Evolutionary conservation across 2,888 invertebrate genomes (phyloP), one percentile per base, ranked within the genome.

Genomic region (Pristionchus maxplancki): DNA sequence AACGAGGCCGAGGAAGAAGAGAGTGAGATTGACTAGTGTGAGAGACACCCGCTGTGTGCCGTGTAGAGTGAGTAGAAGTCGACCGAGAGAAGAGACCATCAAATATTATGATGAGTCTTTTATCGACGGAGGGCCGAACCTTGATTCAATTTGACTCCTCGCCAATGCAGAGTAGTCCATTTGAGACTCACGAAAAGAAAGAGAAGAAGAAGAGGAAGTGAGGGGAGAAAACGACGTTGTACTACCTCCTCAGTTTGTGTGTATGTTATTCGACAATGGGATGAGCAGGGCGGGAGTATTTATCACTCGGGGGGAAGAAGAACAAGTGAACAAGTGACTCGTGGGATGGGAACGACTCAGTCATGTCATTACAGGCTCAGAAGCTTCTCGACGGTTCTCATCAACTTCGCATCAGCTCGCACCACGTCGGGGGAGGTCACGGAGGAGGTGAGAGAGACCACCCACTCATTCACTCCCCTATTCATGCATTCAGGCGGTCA

Each of bases 301-400:
- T 85, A 40, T 64, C 85, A 85, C 8, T 48, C 40, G 24, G 37
- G 31, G 24, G n/a, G 67, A 44, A 28, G 53, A 28, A 58, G 84
- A 84, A 53, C 34, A 67, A 44, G 86, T 28, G 71, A 53, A 58
- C 48, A 58, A 84, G 62, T 34, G 67, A 24, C 53, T 31, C 34
- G 62, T 64, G 20, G 44, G 62, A 64, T 37, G 62, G n/a, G 64
- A 64, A 28, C 6, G 24, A 85, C 28, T 48, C 48, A 85, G 78
- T 78, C 78, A 78, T 78, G 53, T 81, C 31, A 44, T 53, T 88
- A 89, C 53, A 94, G 93, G 93, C 95, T 83, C 94, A 95, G 90
- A 93, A 93, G 88, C 91, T 95, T 85, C 92, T 95, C 88, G 94
- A 95, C 93, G 94, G 94, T 48, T 93, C 94, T 15, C 94, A 95